Evolutionary conservation across 2,888 invertebrate genomes (phyloP), one percentile per base, ranked within the genome.

Genomic region (Coenonympha glycerion): DNA sequence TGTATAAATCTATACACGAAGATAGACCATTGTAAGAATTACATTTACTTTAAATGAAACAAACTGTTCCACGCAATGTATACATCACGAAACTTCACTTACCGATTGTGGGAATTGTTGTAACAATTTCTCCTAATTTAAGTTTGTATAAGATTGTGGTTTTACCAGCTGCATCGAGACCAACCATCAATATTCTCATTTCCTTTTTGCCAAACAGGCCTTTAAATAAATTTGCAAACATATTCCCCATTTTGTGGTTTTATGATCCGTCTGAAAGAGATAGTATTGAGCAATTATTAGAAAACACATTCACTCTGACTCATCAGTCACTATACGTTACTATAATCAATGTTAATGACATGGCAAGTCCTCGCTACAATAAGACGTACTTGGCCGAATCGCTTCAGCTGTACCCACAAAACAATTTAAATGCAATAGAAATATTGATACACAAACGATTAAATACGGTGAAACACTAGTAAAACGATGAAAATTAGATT

Each of bases 131-230:
- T 86, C 98, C 98, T 91, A 99, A 92, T 92, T 99, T 99, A 86
- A 99, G 93, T 93, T 99, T 99, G 92, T 98, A 98, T 89, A 99
- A 91, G 90, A 99, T 99, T 89, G 98, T 99, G 79, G 99, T 99
- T 93, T 99, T 99, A 91, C 99, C 99, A 90, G 99, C 99, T 77
- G 98, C 98, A 91, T 99, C 98, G 81, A 98, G 92, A 82, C 97
- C 97, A 70, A 98, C 97, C 98, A 99, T 99, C 89, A 99, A 91
- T 92, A 99, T 98, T 91, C 99, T 95, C 99, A 99, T 99, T 91
- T 99, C 98, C 85, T 98, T 99, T 90, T 99, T 99, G 90, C 99
- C 99, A 89, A 99, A 99, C 69, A 99, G 95, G 91, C 98, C 96
- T 92, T 97, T 97, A 90, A 99, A 99, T 87, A 99, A 91, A 89